A percentile compares a stretch with the other conserved stretches of the same genome.
phyloP scores from a whole-genome alignment of 2,888 invertebrate species.

The Polyploca ridens region DNA sequence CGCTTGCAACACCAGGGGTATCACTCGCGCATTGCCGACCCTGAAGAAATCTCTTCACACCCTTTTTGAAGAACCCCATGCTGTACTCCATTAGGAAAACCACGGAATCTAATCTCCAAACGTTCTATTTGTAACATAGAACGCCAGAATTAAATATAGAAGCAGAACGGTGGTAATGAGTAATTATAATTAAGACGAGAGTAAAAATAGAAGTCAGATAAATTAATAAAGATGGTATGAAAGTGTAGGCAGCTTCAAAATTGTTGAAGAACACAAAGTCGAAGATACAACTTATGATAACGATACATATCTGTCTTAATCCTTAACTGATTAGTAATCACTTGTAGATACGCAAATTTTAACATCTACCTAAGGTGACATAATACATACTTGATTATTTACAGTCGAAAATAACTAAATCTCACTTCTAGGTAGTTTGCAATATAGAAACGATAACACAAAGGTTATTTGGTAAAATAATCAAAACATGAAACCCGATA shows the following conservation, averaged over 20 bases:
- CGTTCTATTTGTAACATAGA: too few relatives aligned
- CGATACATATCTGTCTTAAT: background rate
- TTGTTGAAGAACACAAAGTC: background rate
- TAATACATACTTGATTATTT: background rate
- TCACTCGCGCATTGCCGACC: too few relatives aligned
- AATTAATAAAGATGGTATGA: too few relatives aligned
- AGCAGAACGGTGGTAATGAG: too few relatives aligned
- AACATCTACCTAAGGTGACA: background rate
- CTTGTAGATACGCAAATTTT: background rate
- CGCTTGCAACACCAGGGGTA: too few relatives aligned
- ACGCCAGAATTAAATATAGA: too few relatives aligned
- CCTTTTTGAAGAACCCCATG: too few relatives aligned
- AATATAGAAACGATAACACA: background rate
- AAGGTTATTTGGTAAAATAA: slow-evolving; percentile 1
- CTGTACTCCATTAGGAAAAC: too few relatives aligned
- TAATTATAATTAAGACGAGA: too few relatives aligned
- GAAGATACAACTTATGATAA: background rate
- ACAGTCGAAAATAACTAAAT: background rate
- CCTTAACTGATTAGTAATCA: background rate
- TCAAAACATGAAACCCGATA: background rate
- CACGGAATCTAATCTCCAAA: too few relatives aligned
- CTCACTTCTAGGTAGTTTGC: background rate
- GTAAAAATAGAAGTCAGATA: too few relatives aligned
- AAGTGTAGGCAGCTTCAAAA: background rate
- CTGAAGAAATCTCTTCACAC: too few relatives aligned